These are phyloP conservation scores for Iphiclides podalirius DNA, from an alignment of 2,888 invertebrate genomes.

Conservation along the genomic window DNA sequence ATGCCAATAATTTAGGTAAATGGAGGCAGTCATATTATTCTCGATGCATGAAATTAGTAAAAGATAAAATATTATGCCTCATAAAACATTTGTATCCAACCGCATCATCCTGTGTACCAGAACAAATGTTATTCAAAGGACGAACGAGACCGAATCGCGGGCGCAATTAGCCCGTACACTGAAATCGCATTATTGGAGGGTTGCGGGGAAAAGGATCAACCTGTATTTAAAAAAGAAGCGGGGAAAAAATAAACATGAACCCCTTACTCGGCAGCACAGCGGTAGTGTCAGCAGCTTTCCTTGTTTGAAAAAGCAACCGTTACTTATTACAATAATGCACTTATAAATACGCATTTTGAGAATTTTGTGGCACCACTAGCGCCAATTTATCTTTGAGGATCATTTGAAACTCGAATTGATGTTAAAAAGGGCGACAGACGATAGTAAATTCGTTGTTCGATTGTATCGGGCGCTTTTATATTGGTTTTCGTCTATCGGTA, in stretches of 20 bases:
- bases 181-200: constrained; percentile 60
- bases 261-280: constrained; percentile 12
- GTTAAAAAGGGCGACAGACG: no score
- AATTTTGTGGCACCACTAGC: not conserved
- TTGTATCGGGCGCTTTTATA: no score
- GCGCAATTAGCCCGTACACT: constrained; percentile 62
- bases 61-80: no score
- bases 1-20: no score
- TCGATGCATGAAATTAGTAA: no score
- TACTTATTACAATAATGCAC: constrained; percentile 2
- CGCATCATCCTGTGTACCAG: constrained; percentile 35
- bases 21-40: no score
- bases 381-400: constrained; percentile 2
- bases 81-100: no score
- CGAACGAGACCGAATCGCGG: constrained; percentile 41
- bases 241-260: constrained; percentile 32
- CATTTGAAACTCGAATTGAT: no score
- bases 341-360: not conserved
- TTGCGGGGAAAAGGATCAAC: constrained; percentile 47
- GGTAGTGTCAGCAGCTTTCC: constrained; percentile 10
- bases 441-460: no score
- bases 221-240: constrained; percentile 40
- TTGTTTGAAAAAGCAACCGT: constrained; percentile 9
- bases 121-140: constrained; percentile 36
- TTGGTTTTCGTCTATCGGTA: no score